Evolutionary conservation across 2,888 invertebrate genomes (phyloP), one percentile per base, ranked within the genome.

Genomic region (Tridacna gigas): DNA sequence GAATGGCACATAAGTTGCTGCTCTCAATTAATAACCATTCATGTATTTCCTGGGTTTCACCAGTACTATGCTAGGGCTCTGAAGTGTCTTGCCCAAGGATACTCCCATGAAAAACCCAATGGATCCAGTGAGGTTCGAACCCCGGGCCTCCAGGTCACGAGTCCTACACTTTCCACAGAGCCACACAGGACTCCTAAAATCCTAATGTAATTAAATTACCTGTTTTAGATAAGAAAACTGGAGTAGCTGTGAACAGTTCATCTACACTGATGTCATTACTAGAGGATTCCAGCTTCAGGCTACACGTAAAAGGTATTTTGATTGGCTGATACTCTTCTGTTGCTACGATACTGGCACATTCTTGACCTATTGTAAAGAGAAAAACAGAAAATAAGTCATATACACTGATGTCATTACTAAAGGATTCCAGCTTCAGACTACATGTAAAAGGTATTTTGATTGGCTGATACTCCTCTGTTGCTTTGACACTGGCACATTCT

Each of bases 381-480:
- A 37, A 67, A 67, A 84, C 0, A 86, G 79, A 83, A 56, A 60
- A 60, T 74, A n/a, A 28, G 47, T 61, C 37, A 9, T 56, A 7
- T 4, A 37, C 37, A 37, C 37, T 37, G 37, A 37, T 4, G 2
- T 4, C 7, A 37, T 37, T 37, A 45, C 84, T 86, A n/a, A 63
- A 56, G 12, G 79, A 75, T 25, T 89, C 89, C 63, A 94, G 78
- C 28, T 88, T 89, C 18, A 93, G 86, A 7, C 89, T 84, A 86
- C 94, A 94, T n/a, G 77, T 77, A 83, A 92, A 92, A 7, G 93
- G 93, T 0, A 93, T 82, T 26, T 82, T 77, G 12, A 78, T 66
- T 20, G 91, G 90, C n/a, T 77, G 77, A 78, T 88, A 92, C 18
- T 84, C 67, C 25, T 82, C 71, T 18, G 84, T 86, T 13, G 80